Base-by-base conservation (phyloP, 2,888 invertebrate genomes). In the Leptinotarsa rubiginosa region DNA sequence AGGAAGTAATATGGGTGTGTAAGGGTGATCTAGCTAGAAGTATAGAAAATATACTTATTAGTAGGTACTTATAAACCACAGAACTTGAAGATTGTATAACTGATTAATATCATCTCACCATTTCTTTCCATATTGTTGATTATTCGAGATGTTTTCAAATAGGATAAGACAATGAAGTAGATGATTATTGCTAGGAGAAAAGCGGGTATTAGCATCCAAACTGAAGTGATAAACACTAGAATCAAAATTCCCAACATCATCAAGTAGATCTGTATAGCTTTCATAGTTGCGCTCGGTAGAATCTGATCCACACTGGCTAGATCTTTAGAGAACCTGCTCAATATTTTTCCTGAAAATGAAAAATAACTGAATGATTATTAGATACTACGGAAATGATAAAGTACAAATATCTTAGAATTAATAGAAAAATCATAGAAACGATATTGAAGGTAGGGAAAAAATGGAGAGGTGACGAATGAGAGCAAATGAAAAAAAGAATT, bases 1-100 rank as follows among this genome's bases (percentile, higher is more conserved):
- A 93, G 0, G 96, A 93, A 16, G 94, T 93, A 79, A 97, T 92
- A 85, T 97, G 96, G 0, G 96, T 95, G 86, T 97, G 97, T 0
- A 98, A 95, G 0, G 98, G 97, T 87, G 96, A 96, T 77, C 77
- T 76, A 72, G 94, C 95, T 89, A 89, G 85, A 85, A 84, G 67
- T 70, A 62, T n/a, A 50, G 68, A 70, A 71, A 65, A 54, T 47
- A 65, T 4, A 47, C 25, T 18, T 12, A 41, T 41, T 41, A 41
- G 12, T 31, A 31, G 10, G 31, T 41, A 41, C 41, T 41, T 10
- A 12, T 10, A 41, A 7, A 31, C 7, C 31, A 31, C 7, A 31
- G 7, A 31, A 41, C 41, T 41, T 41, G 41, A 41, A 12, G 41
- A 41, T 41, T 25, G 16, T 54, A n/a, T 31, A 16, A 31, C 15